phyloP scores from a whole-genome alignment of 2,113 vertebrate genomes.

The Apistogramma diplotaenia region DNA sequence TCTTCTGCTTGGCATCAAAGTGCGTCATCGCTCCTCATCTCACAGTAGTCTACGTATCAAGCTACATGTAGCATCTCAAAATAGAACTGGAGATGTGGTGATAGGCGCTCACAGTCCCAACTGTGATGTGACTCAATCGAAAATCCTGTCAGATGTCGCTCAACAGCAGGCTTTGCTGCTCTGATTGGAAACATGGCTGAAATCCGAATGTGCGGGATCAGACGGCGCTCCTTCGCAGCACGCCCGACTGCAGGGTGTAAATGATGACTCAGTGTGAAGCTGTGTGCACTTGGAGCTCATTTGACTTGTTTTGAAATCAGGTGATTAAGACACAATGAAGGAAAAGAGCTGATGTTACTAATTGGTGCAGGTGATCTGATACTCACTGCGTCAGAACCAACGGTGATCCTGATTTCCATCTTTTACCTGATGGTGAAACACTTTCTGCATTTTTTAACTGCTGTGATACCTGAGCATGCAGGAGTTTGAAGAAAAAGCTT shows the following conservation, averaged over 20 bases:
- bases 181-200: conserved; percentile 50
- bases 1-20: not conserved
- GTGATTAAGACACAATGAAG: conserved; percentile 8
- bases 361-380: conserved; percentile 11
- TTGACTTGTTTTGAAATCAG: conserved; percentile 25
- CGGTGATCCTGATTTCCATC: too few species aligned
- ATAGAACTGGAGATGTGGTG: conserved; percentile 35
- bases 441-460: not conserved
- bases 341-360: not conserved
- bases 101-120: not conserved
- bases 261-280: conserved; percentile 46
- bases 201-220: conserved; percentile 5
- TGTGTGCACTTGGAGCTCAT: not conserved
- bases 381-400: not conserved
- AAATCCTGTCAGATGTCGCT: conserved; percentile 35
- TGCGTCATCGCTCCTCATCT: conserved; percentile 31
- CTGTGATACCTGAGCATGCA: not conserved
- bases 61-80: conserved; percentile 35
- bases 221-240: not conserved
- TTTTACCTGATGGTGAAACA: not conserved
- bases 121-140: conserved; percentile 28
- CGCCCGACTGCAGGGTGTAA: conserved; percentile 61
- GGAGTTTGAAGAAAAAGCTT: not conserved
- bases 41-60: conserved; percentile 19
- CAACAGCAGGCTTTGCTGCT: conserved; percentile 44